Evolutionary conservation across 2,888 invertebrate species (phyloP), one percentile per base, ranked within the genome.

Genomic region (Thysanoteuthis rhombus): DNA sequence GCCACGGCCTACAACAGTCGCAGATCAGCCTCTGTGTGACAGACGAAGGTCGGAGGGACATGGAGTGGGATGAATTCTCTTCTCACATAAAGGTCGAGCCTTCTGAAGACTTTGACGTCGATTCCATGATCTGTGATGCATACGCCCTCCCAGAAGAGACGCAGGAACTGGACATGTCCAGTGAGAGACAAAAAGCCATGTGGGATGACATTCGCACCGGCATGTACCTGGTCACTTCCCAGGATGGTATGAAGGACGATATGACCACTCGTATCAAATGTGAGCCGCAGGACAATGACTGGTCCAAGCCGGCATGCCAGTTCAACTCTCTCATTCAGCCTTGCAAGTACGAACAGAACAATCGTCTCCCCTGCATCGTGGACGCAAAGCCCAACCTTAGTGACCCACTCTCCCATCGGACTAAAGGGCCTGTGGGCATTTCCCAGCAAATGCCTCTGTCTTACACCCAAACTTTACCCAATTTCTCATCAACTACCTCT

Each of bases 171-270:
- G 75, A 91, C 39, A n/a, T 38, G 58, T 36, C 42, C 36, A 32
- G n/a, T 28, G 91, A 47, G 93, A 47, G 38, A 25, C n/a, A 28
- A 25, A 58, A 47, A 36, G 38, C 52, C 52, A 93, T 96, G 93
- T 96, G 96, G 96, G 96, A 96, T 90, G 96, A 96, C 94, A 94
- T 96, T 36, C 94, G 95, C 92, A 95, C 95, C 90, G 95, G 96
- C 95, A 96, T 96, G 93, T 95, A 96, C 94, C 95, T 96, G 94
- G 94, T 95, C 52, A 95, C 95, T 89, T 93, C 94, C 19, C 95
- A 95, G 93, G 94, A 94, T 2, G 94, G 94, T 38, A 93, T 95
- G 32, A 95, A 94, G 58, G 93, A 93, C 94, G 45, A 93, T 93
- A 38, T 94, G 95, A 22, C 95, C 94, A n/a, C 95, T 95, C 94